phyloP scores from a whole-genome alignment of 2,797 vertebrate genomes.

The Sebastes paucispinis region DNA sequence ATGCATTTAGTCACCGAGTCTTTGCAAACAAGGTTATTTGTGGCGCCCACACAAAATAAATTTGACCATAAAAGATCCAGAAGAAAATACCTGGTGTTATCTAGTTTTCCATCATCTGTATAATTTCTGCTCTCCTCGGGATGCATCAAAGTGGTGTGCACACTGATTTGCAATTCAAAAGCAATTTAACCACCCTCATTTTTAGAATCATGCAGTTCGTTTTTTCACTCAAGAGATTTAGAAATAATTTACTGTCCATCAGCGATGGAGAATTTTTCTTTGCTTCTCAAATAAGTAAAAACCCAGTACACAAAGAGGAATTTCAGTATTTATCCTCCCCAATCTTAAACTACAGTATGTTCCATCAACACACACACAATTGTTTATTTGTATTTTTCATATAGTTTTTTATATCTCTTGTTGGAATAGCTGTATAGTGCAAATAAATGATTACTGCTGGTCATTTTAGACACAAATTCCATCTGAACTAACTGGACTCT shows the following conservation, averaged over 20 bases:
- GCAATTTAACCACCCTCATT: conserved; percentile 22
- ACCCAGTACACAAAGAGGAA: not conserved
- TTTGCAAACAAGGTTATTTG: conserved; percentile 54
- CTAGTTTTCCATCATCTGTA: conserved; percentile 23
- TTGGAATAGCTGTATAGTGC: not conserved
- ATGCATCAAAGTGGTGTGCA: not conserved
- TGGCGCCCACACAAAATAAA: conserved; percentile 16
- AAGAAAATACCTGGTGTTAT: conserved; percentile 30
- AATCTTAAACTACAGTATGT: not conserved
- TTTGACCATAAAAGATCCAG: conserved; percentile 6
- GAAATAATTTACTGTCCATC: not conserved
- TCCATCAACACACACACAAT: not conserved
- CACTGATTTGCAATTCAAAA: conserved; percentile 59
- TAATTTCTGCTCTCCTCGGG: conserved; percentile 25
- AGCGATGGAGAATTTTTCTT: not conserved
- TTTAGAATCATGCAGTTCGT: conserved; percentile 1
- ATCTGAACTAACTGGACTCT: not conserved
- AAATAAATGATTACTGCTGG: not conserved
- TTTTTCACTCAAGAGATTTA: not conserved
- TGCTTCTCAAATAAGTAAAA: not conserved
- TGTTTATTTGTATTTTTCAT: not conserved
- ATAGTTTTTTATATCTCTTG: not conserved
- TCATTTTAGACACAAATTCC: not conserved
- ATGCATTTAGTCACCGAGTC: conserved; percentile 6
- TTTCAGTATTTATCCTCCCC: not conserved